Evolutionary conservation across 1,140 invertebrate species (phyloP).

Genomic region (Diploscapter pachys): DNA sequence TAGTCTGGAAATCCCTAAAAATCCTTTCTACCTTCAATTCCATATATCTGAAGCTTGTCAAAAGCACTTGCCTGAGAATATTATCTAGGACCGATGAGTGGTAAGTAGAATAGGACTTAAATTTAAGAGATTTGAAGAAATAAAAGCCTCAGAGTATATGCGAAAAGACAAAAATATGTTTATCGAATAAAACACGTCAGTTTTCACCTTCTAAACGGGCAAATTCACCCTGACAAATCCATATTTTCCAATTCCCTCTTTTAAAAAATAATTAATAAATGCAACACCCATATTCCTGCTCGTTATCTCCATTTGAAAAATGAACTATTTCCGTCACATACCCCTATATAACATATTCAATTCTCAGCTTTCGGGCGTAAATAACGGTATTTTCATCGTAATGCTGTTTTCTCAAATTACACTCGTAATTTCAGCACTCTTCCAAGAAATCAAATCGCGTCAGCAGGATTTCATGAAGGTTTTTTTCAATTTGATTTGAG

Average conservation of each 20-base stretch:
- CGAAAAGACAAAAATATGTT: too few relatives aligned
- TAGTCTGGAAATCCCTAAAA: too few relatives aligned
- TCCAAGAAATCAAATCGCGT: slow-evolving; percentile 58
- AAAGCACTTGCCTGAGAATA: too few relatives aligned
- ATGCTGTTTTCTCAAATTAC: neutral
- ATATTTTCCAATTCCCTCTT: too few relatives aligned
- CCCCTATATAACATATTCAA: slow-evolving; percentile 8
- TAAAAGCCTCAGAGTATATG: neutral
- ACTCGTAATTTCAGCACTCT: slow-evolving; percentile 47
- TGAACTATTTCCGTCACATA: slow-evolving; percentile 31
- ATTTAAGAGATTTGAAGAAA: neutral
- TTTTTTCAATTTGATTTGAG: too few relatives aligned
- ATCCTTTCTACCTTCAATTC: too few relatives aligned
- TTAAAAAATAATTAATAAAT: too few relatives aligned
- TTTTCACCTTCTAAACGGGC: too few relatives aligned
- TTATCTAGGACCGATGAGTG: neutral
- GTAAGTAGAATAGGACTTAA: neutral
- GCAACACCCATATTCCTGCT: too few relatives aligned
- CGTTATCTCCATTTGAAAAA: neutral
- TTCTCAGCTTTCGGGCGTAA: slow-evolving; percentile 29
- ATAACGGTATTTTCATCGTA: slow-evolving; percentile 24
- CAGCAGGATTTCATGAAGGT: slow-evolving; percentile 56
- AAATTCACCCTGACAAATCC: too few relatives aligned
- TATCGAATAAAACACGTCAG: too few relatives aligned
- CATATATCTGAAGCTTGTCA: too few relatives aligned